These are phyloP conservation scores for Austrolebias charrua DNA, from an alignment of 2,797 vertebrate genomes.

Conservation along the genomic window DNA sequence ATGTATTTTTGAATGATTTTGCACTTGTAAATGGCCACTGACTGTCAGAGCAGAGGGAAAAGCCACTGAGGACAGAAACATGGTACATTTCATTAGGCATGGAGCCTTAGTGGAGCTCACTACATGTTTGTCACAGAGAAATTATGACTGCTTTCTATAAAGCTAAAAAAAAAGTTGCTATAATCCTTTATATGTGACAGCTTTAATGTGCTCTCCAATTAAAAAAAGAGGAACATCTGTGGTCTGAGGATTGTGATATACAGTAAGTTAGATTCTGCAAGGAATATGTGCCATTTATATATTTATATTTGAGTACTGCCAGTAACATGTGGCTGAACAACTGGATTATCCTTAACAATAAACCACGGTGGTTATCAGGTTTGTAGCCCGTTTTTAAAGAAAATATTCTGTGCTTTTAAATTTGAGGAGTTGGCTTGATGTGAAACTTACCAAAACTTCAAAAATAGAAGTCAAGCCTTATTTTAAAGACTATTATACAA, in stretches of 20 bases:
- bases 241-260: conserved; percentile 65
- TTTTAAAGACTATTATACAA: no score
- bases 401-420: conserved; percentile 43
- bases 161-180: conserved; percentile 62
- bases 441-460: conserved; percentile 46
- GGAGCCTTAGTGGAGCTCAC: conserved; percentile 74
- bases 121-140: conserved; percentile 73
- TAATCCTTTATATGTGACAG: conserved; percentile 71
- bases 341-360: conserved; percentile 50
- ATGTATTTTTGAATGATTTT: conserved; percentile 63
- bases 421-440: conserved; percentile 41
- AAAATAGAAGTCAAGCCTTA: neutral
- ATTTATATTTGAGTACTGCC: conserved; percentile 58
- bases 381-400: conserved; percentile 32
- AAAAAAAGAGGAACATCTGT: conserved; percentile 43
- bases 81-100: conserved; percentile 74
- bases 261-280: conserved; percentile 67
- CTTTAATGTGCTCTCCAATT: conserved; percentile 65
- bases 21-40: conserved; percentile 53
- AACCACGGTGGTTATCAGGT: conserved; percentile 54
- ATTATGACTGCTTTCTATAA: conserved; percentile 75
- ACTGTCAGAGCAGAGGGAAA: conserved; percentile 48
- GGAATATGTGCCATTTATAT: conserved; percentile 60
- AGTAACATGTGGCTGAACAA: conserved; percentile 58
- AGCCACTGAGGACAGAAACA: conserved; percentile 72